phyloP scores from a whole-genome alignment of 2,113 vertebrate species.

The Mionectes macconnelli region DNA sequence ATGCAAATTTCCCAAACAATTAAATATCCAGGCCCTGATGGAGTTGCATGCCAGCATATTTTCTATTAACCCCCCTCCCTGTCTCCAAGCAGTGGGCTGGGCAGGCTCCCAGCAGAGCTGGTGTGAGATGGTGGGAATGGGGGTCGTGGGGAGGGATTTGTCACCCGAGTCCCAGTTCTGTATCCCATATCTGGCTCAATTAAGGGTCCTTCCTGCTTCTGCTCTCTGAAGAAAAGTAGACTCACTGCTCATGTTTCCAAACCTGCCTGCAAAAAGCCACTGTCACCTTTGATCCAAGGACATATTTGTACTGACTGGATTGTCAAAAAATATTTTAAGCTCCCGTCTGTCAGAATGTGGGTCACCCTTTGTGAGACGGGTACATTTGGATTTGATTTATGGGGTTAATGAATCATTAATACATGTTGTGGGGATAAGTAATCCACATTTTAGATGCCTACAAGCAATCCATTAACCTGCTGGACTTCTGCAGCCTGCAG shows the following conservation, averaged over 20 bases:
- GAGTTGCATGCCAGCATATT: not conserved
- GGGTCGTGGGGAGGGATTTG: not conserved
- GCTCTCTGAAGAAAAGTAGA: not conserved
- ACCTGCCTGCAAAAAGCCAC: not conserved
- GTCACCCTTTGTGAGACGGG: not conserved
- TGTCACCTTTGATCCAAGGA: constrained; percentile 10
- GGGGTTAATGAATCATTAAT: constrained; percentile 27
- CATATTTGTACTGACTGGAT: not conserved
- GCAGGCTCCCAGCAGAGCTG: not conserved
- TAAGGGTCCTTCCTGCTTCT: not conserved
- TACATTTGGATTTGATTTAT: not conserved
- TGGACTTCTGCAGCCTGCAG: not conserved
- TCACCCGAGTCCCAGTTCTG: not conserved
- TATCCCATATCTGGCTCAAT: not conserved
- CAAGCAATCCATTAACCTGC: constrained; percentile 18
- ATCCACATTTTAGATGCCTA: not conserved
- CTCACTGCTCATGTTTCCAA: not conserved
- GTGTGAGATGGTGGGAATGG: not conserved
- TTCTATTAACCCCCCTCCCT: not conserved
- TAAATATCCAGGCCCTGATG: not conserved
- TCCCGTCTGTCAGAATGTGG: not conserved
- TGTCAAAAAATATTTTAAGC: constrained; percentile 20
- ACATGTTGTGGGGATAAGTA: not conserved
- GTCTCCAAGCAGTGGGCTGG: not conserved
- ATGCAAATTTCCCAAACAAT: not conserved